Evolutionary conservation across 2,113 vertebrate genomes (phyloP).

Genomic region (Ptilorrhoa leucosticta): DNA sequence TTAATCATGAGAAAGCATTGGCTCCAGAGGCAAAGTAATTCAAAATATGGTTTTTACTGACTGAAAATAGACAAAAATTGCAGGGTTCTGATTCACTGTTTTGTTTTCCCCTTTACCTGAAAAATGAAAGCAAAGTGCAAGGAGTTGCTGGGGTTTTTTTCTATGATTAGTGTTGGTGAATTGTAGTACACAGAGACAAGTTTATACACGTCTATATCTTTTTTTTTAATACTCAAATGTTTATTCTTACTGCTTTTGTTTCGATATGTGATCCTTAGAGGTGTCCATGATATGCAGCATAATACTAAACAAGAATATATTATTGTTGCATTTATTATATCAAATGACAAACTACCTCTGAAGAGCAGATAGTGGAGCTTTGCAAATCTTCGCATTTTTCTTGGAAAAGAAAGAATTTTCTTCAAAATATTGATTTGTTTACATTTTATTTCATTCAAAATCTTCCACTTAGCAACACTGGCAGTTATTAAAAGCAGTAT

Average conservation of each 20-base stretch:
- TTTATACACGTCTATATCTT: not conserved
- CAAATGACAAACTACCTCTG: not conserved
- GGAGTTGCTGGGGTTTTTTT: not conserved
- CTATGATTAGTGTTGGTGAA: not conserved
- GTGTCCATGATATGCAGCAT: not conserved
- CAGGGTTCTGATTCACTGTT: not conserved
- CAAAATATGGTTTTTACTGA: not conserved
- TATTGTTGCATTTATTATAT: not conserved
- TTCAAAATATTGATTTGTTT: not conserved
- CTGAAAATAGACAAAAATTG: not conserved
- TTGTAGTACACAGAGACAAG: not conserved
- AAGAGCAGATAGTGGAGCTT: not conserved
- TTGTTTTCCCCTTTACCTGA: not conserved
- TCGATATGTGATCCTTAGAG: not conserved
- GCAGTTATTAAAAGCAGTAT: not conserved
- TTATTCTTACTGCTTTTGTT: constrained; percentile 20
- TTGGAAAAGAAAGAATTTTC: not conserved
- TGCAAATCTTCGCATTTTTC: not conserved
- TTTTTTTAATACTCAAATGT: not conserved
- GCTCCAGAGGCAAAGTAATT: not conserved
- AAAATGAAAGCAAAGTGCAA: not conserved
- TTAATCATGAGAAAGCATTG: not conserved
- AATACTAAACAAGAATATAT: not conserved
- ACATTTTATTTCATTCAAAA: not conserved
- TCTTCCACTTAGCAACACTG: not conserved